Evolutionary conservation across 2,113 vertebrate genomes (phyloP), one percentile per base, ranked within the genome.

Genomic region (Lichenostomus cassidix): DNA sequence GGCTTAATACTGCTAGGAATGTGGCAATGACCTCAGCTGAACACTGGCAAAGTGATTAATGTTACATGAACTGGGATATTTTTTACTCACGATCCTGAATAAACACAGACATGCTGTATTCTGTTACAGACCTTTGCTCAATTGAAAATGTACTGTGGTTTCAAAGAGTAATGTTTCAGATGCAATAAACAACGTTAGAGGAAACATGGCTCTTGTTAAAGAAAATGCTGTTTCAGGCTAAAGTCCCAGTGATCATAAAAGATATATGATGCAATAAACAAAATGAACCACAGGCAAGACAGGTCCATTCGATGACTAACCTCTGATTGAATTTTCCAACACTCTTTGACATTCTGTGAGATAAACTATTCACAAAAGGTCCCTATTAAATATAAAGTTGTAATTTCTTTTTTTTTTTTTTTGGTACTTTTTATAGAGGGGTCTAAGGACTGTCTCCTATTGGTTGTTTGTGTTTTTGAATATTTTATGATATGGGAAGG

Each of bases 221-320:
- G 95, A 98, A 98, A 98, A 98, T 97, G 97, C 97, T 98, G 96
- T 97, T 98, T 98, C 98, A 98, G 97, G 97, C 96, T 98, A 95
- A 98, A 97, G 96, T 98, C 97, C 94, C 96, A 95, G 95, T 84
- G 97, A 97, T 97, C 97, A 98, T 98, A 98, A 98, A 98, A 98
- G 97, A 98, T 98, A 97, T 96, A 98, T 98, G 97, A 97, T 97
- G 97, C 97, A 97, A 97, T 98, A 98, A 98, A 98, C 97, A 98
- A 98, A 98, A 97, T 96, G 97, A 98, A 97, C 97, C 96, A 96
- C 88, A 95, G 94, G 94, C 94, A 97, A 97, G 97, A 97, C 97
- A 97, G 95, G 95, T 95, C 95, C 95, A 91, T 96, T 96, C 4
- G 12, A 92, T 90, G 96, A 97, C 96, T 97, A 97, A 96, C 97